Evolutionary conservation across 1,140 invertebrate species (phyloP), one percentile per base, ranked within the genome.

Genomic region (Tachypleus tridentatus): DNA sequence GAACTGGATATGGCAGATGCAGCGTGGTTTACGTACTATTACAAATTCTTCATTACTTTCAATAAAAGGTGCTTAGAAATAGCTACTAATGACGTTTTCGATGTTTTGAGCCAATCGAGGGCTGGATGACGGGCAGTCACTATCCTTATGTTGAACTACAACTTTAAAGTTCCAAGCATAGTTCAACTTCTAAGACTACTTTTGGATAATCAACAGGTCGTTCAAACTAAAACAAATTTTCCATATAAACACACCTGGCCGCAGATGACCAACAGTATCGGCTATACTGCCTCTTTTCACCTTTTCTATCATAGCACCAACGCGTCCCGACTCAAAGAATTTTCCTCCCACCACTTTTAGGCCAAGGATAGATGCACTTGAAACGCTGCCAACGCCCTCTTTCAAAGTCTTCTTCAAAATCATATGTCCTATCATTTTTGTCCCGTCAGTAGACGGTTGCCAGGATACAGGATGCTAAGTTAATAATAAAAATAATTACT

Each of bases 231-330:
- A 29, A 29, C 29, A 29, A 29, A 29, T 29, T 29, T 29, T 29
- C 29, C 29, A 29, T 29, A 29, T 59, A 3, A 7, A 63, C 79
- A 81, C 79, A 96, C 93, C 93, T 82, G 92, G 87, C 80, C 85
- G 84, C 57, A 98, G 82, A 76, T 94, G 88, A 68, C 95, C 97
- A 73, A 98, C 89, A 58, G 91, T 81, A 79, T 98, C 95, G 4
- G 96, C 96, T 69, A 95, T 92, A 73, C 92, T 95, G 62, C 94
- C 95, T 76, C 91, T 89, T 78, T 97, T 97, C 57, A 98, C 94
- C 77, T 97, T 95, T 74, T 98, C 93, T 69, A 99, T 91, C 70
- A 97, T 80, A 60, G 96, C 95, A 58, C 92, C 93, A 70, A 88
- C 84, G 58, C 82, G 82, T 53, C 82, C 82, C 10, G 69, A 67